Percentiles rank a stretch among this genome's conserved stretches.
Evolutionary conservation across 2,797 vertebrate genomes (phyloP).

Genomic region (Micropoecilia bifurca): DNA sequence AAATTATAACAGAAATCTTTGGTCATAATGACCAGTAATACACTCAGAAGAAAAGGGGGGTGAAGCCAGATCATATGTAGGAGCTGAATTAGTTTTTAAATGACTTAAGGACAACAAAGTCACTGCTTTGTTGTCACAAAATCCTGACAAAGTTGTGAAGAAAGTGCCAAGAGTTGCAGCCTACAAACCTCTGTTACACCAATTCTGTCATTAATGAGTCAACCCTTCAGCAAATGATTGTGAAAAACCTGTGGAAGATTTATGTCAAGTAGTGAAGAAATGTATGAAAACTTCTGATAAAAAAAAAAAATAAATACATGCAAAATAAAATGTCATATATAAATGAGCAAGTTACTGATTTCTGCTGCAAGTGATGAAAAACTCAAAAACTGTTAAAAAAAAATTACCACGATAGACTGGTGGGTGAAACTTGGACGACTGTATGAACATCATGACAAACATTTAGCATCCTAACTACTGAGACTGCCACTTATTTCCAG

Average conservation of each 20-base stretch:
- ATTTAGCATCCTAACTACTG: background rate
- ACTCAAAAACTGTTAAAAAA: background rate
- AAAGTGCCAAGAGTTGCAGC: background rate
- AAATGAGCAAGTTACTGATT: background rate
- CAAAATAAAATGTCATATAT: background rate
- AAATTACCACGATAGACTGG: background rate
- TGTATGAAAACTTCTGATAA: background rate
- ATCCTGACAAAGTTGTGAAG: background rate
- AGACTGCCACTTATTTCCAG: constrained; percentile 12
- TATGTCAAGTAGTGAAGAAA: background rate
- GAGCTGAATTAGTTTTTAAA: background rate
- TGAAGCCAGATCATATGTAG: background rate
- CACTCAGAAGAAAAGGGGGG: background rate
- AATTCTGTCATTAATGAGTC: background rate
- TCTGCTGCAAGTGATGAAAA: background rate
- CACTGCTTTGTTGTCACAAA: background rate
- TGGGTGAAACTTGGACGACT: constrained; percentile 1
- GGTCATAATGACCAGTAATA: background rate
- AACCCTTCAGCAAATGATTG: background rate
- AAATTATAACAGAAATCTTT: background rate
- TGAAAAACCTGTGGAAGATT: background rate
- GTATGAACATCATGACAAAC: background rate
- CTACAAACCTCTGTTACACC: background rate
- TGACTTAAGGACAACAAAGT: background rate
- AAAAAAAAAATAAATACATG: background rate